phyloP scores from a whole-genome alignment of 2,797 vertebrate species.

The Octomys mimax region DNA sequence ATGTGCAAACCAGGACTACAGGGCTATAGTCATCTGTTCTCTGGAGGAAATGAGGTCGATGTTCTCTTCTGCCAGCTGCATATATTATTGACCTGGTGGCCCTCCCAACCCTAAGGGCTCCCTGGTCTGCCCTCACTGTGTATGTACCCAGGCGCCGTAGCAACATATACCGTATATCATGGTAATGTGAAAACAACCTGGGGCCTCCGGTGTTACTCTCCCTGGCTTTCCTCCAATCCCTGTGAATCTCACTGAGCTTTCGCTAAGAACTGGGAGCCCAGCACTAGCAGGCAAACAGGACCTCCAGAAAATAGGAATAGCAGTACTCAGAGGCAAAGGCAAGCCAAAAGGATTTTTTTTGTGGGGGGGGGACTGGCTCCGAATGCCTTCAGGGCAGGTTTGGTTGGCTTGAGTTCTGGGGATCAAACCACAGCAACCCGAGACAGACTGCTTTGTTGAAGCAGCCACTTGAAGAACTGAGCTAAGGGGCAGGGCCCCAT shows the following conservation, averaged over 20 bases:
- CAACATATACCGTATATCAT: not conserved
- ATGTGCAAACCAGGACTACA: slow-evolving; percentile 31
- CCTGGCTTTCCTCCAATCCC: not conserved
- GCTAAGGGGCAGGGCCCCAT: too few relatives aligned
- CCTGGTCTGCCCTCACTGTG: slow-evolving; percentile 22
- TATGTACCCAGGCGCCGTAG: not conserved
- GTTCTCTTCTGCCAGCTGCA: not conserved
- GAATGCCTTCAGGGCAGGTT: too few relatives aligned
- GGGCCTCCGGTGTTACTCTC: not conserved
- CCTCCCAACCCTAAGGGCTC: not conserved
- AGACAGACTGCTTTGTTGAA: too few relatives aligned
- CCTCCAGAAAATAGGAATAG: not conserved
- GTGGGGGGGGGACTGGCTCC: too few relatives aligned
- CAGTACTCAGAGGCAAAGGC: not conserved
- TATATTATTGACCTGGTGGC: slow-evolving; percentile 35
- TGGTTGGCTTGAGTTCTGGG: too few relatives aligned
- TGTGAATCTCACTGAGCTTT: not conserved
- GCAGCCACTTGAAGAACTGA: too few relatives aligned
- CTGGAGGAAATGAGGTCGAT: slow-evolving; percentile 32
- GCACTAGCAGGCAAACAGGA: not conserved
- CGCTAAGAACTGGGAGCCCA: not conserved
- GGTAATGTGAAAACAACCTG: not conserved
- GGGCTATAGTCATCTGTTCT: not conserved
- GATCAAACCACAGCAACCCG: too few relatives aligned
- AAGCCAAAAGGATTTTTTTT: too few relatives aligned